A percentile compares a stretch with the other conserved stretches of the same genome.
phyloP scores from a whole-genome alignment of 2,888 invertebrate genomes.

The Dioctria rufipes region DNA sequence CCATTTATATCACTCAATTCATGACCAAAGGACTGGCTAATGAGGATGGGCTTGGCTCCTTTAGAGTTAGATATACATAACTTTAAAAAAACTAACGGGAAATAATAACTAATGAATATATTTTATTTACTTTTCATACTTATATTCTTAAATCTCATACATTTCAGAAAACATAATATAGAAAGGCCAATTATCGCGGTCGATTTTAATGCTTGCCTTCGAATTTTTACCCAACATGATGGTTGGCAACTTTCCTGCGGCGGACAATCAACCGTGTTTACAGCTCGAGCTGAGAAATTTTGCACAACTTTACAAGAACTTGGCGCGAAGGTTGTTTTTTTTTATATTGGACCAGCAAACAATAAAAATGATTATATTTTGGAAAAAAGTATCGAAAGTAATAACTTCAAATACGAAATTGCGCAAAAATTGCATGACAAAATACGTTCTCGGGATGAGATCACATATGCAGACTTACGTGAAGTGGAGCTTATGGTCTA shows the following conservation, averaged over 20 bases:
- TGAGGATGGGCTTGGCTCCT: too few species aligned
- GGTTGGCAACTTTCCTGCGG: background rate
- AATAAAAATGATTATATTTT: constrained; percentile 35
- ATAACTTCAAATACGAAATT: constrained; percentile 22
- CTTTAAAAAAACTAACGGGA: too few species aligned
- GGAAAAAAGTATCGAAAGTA: constrained; percentile 1
- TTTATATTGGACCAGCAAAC: background rate
- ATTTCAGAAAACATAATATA: too few species aligned
- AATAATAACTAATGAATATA: too few species aligned
- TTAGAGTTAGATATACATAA: too few species aligned
- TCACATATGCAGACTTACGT: constrained; percentile 40
- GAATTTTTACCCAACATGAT: too few species aligned
- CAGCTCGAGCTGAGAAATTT: constrained; percentile 34
- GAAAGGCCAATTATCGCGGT: too few species aligned
- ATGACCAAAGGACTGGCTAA: too few species aligned
- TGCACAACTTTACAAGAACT: constrained; percentile 44
- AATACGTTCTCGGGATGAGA: background rate
- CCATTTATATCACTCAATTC: too few species aligned
- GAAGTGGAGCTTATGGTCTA: constrained; percentile 16
- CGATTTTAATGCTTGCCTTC: too few species aligned
- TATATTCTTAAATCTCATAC: too few species aligned
- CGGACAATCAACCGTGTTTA: background rate
- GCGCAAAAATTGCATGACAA: constrained; percentile 22
- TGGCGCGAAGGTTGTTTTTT: constrained; percentile 41
- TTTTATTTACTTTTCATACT: too few species aligned